A percentile compares a stretch with the other conserved stretches of the same genome.
These are phyloP conservation scores for Tenodera sinensis DNA, from an alignment of 2,888 invertebrate genomes.

Conservation along the genomic window DNA sequence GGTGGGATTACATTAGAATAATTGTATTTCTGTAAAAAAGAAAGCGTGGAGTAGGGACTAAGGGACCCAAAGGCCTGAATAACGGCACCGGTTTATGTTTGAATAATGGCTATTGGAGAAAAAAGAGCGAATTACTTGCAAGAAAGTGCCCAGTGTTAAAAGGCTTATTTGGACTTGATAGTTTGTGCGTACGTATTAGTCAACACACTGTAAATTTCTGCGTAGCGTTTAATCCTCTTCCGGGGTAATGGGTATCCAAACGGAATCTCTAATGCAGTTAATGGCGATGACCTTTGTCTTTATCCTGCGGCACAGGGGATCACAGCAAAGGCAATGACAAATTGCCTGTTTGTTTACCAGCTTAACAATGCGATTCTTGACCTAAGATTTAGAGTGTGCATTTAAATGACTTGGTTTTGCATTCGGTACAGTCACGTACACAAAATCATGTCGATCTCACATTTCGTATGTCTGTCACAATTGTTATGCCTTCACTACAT, in stretches of 20 bases:
- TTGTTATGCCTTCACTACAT: too few species aligned
- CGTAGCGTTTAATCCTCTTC: background rate
- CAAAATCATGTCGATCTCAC: too few species aligned
- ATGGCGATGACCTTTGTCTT: background rate
- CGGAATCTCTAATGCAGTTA: background rate
- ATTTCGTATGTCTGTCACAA: too few species aligned
- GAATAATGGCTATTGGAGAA: background rate
- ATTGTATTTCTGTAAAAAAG: background rate
- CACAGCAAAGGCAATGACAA: background rate
- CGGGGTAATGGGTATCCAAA: background rate
- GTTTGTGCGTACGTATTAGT: background rate
- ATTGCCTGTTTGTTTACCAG: background rate
- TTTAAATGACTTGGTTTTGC: too few species aligned
- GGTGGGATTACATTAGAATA: background rate
- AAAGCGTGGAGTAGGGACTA: background rate
- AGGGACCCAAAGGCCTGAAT: background rate
- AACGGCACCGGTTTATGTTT: background rate
- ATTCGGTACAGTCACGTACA: too few species aligned
- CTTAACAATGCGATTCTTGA: background rate
- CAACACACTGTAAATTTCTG: background rate
- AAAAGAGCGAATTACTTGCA: background rate
- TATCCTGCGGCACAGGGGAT: background rate
- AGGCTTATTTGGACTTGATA: background rate
- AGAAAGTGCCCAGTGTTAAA: background rate
- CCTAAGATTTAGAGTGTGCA: background rate